phyloP scores from a whole-genome alignment of 2,888 invertebrate genomes.

The Drosophila eohydei region DNA sequence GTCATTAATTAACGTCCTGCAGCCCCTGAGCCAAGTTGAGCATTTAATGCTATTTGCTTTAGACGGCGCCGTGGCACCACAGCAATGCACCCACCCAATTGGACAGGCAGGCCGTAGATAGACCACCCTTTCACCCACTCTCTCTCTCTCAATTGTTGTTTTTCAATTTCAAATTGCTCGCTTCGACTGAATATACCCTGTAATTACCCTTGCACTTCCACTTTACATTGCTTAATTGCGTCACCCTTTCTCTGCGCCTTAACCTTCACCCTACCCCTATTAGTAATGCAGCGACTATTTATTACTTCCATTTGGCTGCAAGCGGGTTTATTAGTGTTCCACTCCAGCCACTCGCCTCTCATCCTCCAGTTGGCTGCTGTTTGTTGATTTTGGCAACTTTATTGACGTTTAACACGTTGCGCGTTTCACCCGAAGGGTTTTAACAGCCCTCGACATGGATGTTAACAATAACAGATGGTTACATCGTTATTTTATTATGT shows the following conservation, averaged over 20 bases:
- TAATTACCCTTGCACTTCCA: slow-evolving; percentile 62
- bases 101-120: not conserved
- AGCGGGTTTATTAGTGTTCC: slow-evolving; percentile 56
- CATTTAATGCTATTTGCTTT: slow-evolving; percentile 76
- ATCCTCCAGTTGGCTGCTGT: slow-evolving; percentile 26
- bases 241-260: not conserved
- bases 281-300: slow-evolving; percentile 25
- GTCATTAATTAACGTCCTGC: slow-evolving; percentile 62
- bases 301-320: slow-evolving; percentile 73
- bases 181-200: slow-evolving; percentile 35
- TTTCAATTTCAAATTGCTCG: slow-evolving; percentile 35
- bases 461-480: slow-evolving; percentile 71
- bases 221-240: slow-evolving; percentile 64
- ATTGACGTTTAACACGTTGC: slow-evolving; percentile 79
- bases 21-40: slow-evolving; percentile 45
- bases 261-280: slow-evolving; percentile 14
- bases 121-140: slow-evolving; percentile 15
- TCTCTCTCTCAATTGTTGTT: slow-evolving; percentile 16
- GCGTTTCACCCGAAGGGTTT: slow-evolving; percentile 32
- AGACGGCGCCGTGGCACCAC: slow-evolving; percentile 60
- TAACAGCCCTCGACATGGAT: slow-evolving; percentile 20
- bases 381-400: slow-evolving; percentile 78
- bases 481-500: slow-evolving; percentile 59
- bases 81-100: slow-evolving; percentile 24
- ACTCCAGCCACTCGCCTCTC: not conserved